Evolutionary conservation across 1,140 invertebrate genomes (phyloP).

Genomic region (Agrilus planipennis): DNA sequence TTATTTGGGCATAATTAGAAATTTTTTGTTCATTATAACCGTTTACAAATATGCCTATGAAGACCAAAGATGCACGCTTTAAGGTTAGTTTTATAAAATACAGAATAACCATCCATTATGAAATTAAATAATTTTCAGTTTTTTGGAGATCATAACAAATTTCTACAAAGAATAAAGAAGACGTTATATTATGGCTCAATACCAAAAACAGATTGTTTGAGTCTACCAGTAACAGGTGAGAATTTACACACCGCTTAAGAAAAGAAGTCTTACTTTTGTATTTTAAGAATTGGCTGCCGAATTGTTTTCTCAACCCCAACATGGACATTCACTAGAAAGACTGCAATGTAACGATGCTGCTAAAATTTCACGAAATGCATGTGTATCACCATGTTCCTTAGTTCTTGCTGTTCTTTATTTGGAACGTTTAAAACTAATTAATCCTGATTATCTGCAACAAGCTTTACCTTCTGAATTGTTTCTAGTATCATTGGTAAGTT

Average conservation of each 20-base stretch:
- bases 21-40: too few species aligned
- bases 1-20: too few species aligned
- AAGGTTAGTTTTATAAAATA: constrained; percentile 15
- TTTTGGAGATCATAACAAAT: constrained; percentile 56
- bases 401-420: constrained; percentile 77
- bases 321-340: constrained; percentile 58
- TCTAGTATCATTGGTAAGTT: constrained; percentile 78
- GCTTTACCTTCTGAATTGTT: constrained; percentile 82
- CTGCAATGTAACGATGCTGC: constrained; percentile 70
- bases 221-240: constrained; percentile 67
- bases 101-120: not conserved
- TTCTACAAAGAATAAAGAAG: constrained; percentile 67
- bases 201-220: constrained; percentile 55
- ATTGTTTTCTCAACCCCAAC: constrained; percentile 60
- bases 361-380: constrained; percentile 61
- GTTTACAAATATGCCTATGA: constrained; percentile 23
- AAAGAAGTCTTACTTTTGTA: not conserved
- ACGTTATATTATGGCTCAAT: constrained; percentile 75
- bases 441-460: constrained; percentile 69
- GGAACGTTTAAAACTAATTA: constrained; percentile 66
- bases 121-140: constrained; percentile 38
- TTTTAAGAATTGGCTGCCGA: constrained; percentile 69
- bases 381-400: constrained; percentile 74
- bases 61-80: constrained; percentile 14
- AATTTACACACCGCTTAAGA: constrained; percentile 13